phyloP scores from a whole-genome alignment of 2,888 invertebrate genomes.

The Diabrotica balteata region DNA sequence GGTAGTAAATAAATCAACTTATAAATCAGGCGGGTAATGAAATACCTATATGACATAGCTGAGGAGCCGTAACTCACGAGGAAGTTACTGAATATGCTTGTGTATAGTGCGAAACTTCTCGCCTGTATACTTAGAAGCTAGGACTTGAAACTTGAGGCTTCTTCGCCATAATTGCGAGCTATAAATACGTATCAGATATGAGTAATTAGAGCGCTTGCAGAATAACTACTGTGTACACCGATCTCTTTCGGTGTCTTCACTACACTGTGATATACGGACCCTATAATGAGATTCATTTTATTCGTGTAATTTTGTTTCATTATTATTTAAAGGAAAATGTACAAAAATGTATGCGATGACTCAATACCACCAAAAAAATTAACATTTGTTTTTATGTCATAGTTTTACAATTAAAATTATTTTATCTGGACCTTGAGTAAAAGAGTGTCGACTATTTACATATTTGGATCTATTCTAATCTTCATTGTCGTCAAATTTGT shows the following conservation, averaged over 20 bases:
- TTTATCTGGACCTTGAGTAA: too few relatives aligned
- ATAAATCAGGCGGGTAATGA: constrained; percentile 60
- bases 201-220: constrained; percentile 56
- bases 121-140: constrained; percentile 41
- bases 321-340: too few relatives aligned
- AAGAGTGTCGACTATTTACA: too few relatives aligned
- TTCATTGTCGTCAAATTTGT: too few relatives aligned
- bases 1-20: constrained; percentile 52
- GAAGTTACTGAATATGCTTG: constrained; percentile 54
- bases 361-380: too few relatives aligned
- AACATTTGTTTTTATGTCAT: too few relatives aligned
- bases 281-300: too few relatives aligned
- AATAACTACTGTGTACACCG: constrained; percentile 18
- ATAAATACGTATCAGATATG: constrained; percentile 61
- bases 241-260: constrained; percentile 20
- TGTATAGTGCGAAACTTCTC: constrained; percentile 48
- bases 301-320: too few relatives aligned
- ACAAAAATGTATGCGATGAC: too few relatives aligned
- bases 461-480: too few relatives aligned
- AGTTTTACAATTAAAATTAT: too few relatives aligned
- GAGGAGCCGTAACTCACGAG: constrained; percentile 52
- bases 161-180: constrained; percentile 58
- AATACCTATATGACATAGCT: constrained; percentile 59
- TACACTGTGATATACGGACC: constrained; percentile 19
- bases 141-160: constrained; percentile 55